Conservation (phyloP, 2,797 vertebrate genomes). For the Lagodon rhomboides region DNA sequence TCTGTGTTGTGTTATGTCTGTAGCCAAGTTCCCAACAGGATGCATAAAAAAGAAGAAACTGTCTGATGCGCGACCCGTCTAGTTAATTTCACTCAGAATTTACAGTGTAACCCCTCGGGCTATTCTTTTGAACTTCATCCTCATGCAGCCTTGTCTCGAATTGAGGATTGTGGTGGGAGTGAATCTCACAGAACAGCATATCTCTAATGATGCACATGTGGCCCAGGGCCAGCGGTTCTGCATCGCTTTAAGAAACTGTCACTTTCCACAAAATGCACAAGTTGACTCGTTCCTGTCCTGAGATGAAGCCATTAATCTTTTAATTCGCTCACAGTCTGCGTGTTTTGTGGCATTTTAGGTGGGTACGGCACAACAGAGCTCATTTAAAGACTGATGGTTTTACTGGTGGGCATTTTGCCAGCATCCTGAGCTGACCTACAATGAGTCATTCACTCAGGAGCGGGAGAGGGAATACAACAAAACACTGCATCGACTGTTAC, state of each 20-base stretch:
- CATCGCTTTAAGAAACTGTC: slow-evolving; percentile 65
- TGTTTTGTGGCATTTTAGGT: slow-evolving; percentile 22
- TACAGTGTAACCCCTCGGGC: slow-evolving; percentile 42
- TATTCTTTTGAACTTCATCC: slow-evolving; percentile 67
- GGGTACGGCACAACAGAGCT: neutral
- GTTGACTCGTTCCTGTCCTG: slow-evolving; percentile 51
- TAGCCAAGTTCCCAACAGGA: slow-evolving; percentile 33
- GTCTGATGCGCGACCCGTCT: slow-evolving; percentile 56
- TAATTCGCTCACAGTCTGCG: slow-evolving; percentile 43
- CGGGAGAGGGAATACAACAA: slow-evolving; percentile 28
- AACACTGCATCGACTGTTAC: slow-evolving; percentile 12
- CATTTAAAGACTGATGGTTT: slow-evolving; percentile 37
- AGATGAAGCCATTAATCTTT: slow-evolving; percentile 58
- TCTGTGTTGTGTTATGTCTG: slow-evolving; percentile 11
- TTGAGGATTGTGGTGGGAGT: slow-evolving; percentile 43
- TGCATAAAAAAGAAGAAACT: slow-evolving; percentile 16
- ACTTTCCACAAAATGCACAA: slow-evolving; percentile 51
- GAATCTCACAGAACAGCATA: slow-evolving; percentile 49
- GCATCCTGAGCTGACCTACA: slow-evolving; percentile 47
- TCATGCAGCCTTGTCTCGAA: slow-evolving; percentile 52
- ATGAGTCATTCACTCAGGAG: slow-evolving; percentile 19
- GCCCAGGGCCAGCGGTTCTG: slow-evolving; percentile 60
- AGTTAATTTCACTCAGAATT: slow-evolving; percentile 52
- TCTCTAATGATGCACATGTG: slow-evolving; percentile 73
- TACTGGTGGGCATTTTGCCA: slow-evolving; percentile 27